Conservation (phyloP, 1,140 invertebrate genomes). For the Drosophila ficusphila region DNA sequence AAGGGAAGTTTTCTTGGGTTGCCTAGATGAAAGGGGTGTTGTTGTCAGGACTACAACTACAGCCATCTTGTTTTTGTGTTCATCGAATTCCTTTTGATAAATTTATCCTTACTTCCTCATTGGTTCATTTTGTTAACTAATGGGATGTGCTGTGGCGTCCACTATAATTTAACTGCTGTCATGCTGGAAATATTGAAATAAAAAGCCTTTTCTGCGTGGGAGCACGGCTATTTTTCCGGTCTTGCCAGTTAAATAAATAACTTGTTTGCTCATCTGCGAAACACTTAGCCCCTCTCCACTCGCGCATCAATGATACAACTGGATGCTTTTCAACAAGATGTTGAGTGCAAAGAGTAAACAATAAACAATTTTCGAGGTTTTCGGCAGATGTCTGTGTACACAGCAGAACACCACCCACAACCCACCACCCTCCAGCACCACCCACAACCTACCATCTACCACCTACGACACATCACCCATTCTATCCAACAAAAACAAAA, state of each 20-base stretch:
- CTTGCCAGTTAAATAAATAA: slow-evolving; percentile 32
- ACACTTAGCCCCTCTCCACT: neutral
- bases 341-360: slow-evolving; percentile 45
- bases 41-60: neutral
- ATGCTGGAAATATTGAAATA: neutral
- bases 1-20: neutral
- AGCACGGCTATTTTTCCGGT: neutral
- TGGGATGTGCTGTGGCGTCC: too few relatives aligned
- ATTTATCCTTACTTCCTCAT: too few relatives aligned
- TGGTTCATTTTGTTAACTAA: neutral
- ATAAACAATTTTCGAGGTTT: slow-evolving; percentile 44
- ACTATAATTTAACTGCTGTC: too few relatives aligned
- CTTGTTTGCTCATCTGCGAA: slow-evolving; percentile 11
- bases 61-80: neutral
- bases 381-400: slow-evolving; percentile 38
- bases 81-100: neutral
- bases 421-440: neutral
- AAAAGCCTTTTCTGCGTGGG: neutral
- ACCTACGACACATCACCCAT: neutral
- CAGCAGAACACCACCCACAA: neutral
- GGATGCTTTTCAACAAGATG: slow-evolving; percentile 33
- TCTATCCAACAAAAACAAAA: slow-evolving; percentile 14
- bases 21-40: too few relatives aligned
- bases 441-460: too few relatives aligned
- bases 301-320: slow-evolving; percentile 19